These are phyloP conservation scores for Eulithis testata DNA, from an alignment of 2,888 invertebrate species.

Conservation along the genomic window DNA sequence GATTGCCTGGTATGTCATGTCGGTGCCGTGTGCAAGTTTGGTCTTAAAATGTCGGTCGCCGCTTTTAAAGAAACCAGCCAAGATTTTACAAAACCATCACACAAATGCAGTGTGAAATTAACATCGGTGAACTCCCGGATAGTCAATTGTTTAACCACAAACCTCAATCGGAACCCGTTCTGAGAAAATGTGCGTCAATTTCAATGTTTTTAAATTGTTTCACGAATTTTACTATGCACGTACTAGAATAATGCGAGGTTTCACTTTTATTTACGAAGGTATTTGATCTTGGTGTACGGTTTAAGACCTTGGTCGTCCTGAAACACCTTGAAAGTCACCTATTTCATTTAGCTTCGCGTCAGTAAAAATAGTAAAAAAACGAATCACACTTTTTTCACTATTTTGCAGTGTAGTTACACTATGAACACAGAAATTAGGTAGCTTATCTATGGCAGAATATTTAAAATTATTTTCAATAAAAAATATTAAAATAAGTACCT, in stretches of 20 bases:
- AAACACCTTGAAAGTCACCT: too few species aligned
- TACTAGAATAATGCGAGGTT: conserved; percentile 27
- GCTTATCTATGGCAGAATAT: too few species aligned
- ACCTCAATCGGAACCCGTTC: conserved; percentile 71
- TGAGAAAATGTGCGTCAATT: conserved; percentile 22
- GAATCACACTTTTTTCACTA: too few species aligned
- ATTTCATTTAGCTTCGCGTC: too few species aligned
- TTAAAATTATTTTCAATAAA: too few species aligned
- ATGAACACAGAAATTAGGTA: too few species aligned
- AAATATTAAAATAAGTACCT: too few species aligned
- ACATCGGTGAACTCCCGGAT: conserved; percentile 55
- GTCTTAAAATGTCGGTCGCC: neutral
- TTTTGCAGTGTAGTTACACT: too few species aligned
- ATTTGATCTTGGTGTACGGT: neutral
- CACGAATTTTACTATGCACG: conserved; percentile 35
- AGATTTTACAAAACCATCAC: conserved; percentile 32
- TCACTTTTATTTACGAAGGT: conserved; percentile 31
- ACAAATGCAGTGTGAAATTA: conserved; percentile 80
- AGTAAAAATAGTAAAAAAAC: too few species aligned
- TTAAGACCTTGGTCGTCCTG: too few species aligned
- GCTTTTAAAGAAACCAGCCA: conserved; percentile 24
- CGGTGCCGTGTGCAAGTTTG: neutral
- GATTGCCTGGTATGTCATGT: too few species aligned
- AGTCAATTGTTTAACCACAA: conserved; percentile 79
- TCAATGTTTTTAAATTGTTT: conserved; percentile 30